Evolutionary conservation across 1,140 invertebrate genomes (phyloP).

Genomic region (Calosoma granatense): DNA sequence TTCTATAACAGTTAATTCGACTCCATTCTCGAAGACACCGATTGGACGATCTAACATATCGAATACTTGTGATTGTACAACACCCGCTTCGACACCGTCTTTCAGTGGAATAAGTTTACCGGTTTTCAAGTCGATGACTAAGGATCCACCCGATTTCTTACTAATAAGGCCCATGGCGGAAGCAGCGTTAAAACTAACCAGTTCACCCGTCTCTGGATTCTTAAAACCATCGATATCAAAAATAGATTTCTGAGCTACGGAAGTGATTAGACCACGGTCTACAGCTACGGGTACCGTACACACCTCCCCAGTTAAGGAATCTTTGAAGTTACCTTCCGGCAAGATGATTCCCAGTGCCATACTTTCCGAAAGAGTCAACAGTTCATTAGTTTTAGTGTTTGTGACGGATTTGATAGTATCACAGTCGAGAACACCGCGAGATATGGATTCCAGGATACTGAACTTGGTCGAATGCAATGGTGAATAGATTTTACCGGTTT

Average conservation of each 20-base stretch:
- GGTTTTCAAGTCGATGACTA: slow-evolving; percentile 61
- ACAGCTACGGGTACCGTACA: slow-evolving; percentile 72
- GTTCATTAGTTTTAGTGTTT: slow-evolving; percentile 64
- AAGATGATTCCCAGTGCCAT: slow-evolving; percentile 67
- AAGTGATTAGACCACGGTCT: slow-evolving; percentile 76
- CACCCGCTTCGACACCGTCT: slow-evolving; percentile 52
- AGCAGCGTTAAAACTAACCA: slow-evolving; percentile 79
- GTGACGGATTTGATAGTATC: slow-evolving; percentile 73
- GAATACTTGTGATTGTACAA: slow-evolving; percentile 64
- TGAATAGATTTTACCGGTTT: slow-evolving; percentile 67
- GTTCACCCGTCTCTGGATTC: slow-evolving; percentile 69
- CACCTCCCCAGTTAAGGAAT: slow-evolving; percentile 58
- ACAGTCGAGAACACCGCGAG: slow-evolving; percentile 73
- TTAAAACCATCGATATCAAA: slow-evolving; percentile 89
- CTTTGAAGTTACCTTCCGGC: slow-evolving; percentile 58
- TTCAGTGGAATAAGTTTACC: slow-evolving; percentile 62
- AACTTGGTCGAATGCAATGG: slow-evolving; percentile 63
- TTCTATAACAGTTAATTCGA: slow-evolving; percentile 73
- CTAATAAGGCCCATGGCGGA: slow-evolving; percentile 68
- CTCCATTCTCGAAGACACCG: slow-evolving; percentile 63
- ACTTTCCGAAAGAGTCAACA: slow-evolving; percentile 76
- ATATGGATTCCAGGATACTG: slow-evolving; percentile 73
- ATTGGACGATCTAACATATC: slow-evolving; percentile 76
- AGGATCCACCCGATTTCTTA: slow-evolving; percentile 57
- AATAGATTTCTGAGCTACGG: slow-evolving; percentile 76